These are phyloP conservation scores for Alligator sinensis DNA, from an alignment of 2,113 vertebrate genomes.

Conservation along the genomic window DNA sequence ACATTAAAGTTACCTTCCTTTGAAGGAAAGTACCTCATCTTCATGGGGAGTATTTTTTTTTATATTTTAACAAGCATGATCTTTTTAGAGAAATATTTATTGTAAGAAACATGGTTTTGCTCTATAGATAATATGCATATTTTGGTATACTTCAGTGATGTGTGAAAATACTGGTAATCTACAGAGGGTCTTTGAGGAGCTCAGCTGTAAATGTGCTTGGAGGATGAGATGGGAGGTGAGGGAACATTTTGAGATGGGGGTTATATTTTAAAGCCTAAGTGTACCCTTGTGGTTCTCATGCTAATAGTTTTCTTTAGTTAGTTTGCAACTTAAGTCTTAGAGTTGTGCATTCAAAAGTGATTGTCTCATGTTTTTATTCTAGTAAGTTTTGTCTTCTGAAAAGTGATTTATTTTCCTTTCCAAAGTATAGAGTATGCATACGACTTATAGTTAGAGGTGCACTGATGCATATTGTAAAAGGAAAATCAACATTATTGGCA, in stretches of 20 bases:
- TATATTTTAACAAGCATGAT: neutral
- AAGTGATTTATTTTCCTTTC: neutral
- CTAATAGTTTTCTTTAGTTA: neutral
- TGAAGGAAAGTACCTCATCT: neutral
- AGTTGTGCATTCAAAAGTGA: neutral
- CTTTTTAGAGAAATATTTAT: neutral
- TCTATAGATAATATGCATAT: neutral
- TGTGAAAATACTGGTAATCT: neutral
- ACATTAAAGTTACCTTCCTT: neutral
- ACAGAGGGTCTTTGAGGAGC: neutral
- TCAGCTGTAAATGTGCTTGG: fast-evolving
- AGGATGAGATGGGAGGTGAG: neutral
- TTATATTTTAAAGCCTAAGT: neutral
- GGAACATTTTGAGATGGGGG: neutral
- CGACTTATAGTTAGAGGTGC: neutral
- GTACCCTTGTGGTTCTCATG: neutral
- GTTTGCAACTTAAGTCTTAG: neutral
- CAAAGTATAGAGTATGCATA: neutral
- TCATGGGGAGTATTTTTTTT: neutral
- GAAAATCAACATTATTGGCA: no score
- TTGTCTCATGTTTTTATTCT: neutral
- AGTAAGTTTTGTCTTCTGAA: neutral
- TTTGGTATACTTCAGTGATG: fast-evolving
- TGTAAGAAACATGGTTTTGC: neutral
- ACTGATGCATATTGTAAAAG: no score